Evolutionary conservation across 2,888 invertebrate species (phyloP).

Genomic region (Drosophila ezoana): DNA sequence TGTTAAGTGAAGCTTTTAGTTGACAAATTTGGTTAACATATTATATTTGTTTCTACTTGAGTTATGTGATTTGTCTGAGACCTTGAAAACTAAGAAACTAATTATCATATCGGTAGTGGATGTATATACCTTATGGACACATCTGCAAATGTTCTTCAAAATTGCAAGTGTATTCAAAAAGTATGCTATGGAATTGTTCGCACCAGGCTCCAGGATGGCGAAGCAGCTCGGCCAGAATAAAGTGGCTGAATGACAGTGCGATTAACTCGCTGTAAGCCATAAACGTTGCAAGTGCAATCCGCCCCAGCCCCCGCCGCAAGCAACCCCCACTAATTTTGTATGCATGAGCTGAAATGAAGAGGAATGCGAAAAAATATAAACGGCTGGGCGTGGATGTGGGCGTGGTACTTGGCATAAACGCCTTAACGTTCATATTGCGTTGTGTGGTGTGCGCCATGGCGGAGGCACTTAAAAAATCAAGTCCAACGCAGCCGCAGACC

Average conservation of each 20-base stretch:
- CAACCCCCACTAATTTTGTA: slow-evolving; percentile 74
- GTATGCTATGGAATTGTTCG: slow-evolving; percentile 38
- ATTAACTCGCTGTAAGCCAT: slow-evolving; percentile 78
- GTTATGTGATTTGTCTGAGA: too few relatives aligned
- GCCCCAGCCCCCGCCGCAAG: neutral
- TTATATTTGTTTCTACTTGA: too few relatives aligned
- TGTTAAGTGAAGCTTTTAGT: too few relatives aligned
- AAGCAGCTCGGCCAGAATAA: slow-evolving; percentile 42
- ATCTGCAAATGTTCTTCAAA: neutral
- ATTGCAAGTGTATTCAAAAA: neutral
- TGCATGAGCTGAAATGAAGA: slow-evolving; percentile 78
- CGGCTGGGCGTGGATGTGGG: slow-evolving; percentile 21
- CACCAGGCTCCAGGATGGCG: slow-evolving; percentile 35
- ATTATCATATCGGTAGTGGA: too few relatives aligned
- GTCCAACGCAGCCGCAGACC: slow-evolving; percentile 54
- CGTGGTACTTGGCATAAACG: slow-evolving; percentile 43
- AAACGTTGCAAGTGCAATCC: slow-evolving; percentile 61
- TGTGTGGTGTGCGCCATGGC: slow-evolving; percentile 16
- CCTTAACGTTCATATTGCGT: slow-evolving; percentile 71
- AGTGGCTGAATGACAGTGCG: slow-evolving; percentile 75
- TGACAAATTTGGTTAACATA: too few relatives aligned
- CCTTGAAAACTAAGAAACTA: too few relatives aligned
- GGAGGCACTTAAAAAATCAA: slow-evolving; percentile 76
- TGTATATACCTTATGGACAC: too few relatives aligned
- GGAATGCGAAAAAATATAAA: slow-evolving; percentile 44